Evolutionary conservation across 2,888 invertebrate genomes (phyloP), one percentile per base, ranked within the genome.

Genomic region (Agonopterix heracliana): DNA sequence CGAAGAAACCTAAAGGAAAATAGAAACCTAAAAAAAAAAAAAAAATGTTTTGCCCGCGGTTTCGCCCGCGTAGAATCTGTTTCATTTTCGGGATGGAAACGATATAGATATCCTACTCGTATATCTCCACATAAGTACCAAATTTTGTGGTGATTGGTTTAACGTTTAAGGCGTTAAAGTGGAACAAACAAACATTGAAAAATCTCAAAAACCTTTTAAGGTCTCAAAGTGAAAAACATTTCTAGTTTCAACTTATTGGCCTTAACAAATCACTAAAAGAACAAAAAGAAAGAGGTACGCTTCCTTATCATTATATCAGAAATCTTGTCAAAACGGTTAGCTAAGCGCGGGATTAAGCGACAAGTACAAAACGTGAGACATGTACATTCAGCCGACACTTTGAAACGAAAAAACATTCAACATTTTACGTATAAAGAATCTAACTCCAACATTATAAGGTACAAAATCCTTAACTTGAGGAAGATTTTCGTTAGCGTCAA

Each of bases 241-340:
- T 26, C 26, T 26, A 1, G 3, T 5, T 26, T 26, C 26, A 26
- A 26, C 7, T 26, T 38, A 38, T 44, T 11, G 11, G 10, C 12
- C 12, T 40, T 46, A 41, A 8, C 13, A 41, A 34, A 17, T 41
- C 34, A 5, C 35, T 10, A 45, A 41, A 44, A 8, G 12, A 53
- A 46, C 50, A 50, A 55, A 61, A 63, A 65, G 71, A 64, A 63
- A 38, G 38, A 38, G 10, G 11, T 38, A 11, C 10, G 3, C 11
- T 13, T 63, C 60, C 64, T 74, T 78, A 78, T 81, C 80, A 66
- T 54, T 65, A 68, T 72, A 83, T 86, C 83, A 74, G 58, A 77
- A 82, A 81, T 79, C 75, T 77, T 84, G 86, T 86, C 87, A 83
- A 82, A 86, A 84, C 84, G 85, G 84, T 87, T 86, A 87, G 84